Percentiles rank a stretch among this genome's conserved stretches.
These are phyloP conservation scores for Neolamprologus hecqui DNA, from an alignment of 2,113 vertebrate genomes.

Conservation along the genomic window DNA sequence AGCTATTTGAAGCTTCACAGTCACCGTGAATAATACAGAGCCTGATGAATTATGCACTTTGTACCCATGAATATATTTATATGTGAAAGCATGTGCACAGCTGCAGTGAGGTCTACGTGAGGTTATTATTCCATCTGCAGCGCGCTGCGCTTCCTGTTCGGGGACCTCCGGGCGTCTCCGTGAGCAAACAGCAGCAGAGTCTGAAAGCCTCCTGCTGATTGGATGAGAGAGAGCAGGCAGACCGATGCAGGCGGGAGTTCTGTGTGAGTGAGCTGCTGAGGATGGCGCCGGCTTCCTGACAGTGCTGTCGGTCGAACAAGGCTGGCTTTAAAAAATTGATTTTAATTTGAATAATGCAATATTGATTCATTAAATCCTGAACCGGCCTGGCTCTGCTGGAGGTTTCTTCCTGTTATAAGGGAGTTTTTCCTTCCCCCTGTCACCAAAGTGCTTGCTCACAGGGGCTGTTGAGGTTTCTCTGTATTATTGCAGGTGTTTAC, in stretches of 20 bases:
- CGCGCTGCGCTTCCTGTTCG: not conserved
- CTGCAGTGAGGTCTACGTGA: not conserved
- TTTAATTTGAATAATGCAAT: not conserved
- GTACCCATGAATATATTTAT: not conserved
- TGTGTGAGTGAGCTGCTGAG: not conserved
- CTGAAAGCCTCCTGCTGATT: not conserved
- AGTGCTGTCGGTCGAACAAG: not conserved
- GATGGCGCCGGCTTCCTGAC: not conserved
- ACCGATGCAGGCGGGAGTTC: not conserved
- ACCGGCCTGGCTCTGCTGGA: rapidly evolving
- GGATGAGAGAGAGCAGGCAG: not conserved
- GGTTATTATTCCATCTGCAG: not conserved
- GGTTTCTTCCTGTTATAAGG: not conserved
- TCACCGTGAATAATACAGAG: not conserved
- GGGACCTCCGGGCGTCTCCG: not conserved
- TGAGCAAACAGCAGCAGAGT: not conserved
- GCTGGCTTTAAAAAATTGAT: not conserved
- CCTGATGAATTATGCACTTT: not conserved
- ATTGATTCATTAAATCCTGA: not conserved
- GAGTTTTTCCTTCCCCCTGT: not conserved
- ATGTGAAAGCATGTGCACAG: not conserved
- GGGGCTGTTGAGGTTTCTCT: not conserved
- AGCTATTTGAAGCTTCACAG: not conserved
- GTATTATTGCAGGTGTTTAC: not conserved
- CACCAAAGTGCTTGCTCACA: not conserved